A percentile compares a stretch with the other conserved stretches of the same genome.
phyloP scores from a whole-genome alignment of 2,888 invertebrate species.

The Andrena trimmerana region DNA sequence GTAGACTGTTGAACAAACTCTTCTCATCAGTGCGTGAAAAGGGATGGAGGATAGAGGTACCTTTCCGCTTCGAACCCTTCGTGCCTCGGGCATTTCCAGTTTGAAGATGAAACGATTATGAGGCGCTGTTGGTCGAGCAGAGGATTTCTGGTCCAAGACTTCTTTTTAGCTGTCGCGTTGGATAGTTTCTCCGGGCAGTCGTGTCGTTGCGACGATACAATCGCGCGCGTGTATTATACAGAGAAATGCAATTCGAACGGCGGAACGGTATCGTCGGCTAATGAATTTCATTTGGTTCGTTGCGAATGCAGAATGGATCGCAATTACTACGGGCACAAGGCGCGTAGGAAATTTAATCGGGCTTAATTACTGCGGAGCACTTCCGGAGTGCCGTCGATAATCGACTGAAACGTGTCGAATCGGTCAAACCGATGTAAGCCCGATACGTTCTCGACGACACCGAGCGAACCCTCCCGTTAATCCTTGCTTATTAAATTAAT shows the following conservation, averaged over 20 bases:
- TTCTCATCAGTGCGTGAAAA: too few species aligned
- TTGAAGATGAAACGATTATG: too few species aligned
- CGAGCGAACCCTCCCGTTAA: slow-evolving; percentile 47
- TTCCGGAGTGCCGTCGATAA: slow-evolving; percentile 70
- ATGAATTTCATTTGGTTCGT: slow-evolving; percentile 73
- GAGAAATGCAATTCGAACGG: slow-evolving; percentile 26
- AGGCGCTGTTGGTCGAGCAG: too few species aligned
- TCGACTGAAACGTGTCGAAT: slow-evolving; percentile 68
- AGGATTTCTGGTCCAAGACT: too few species aligned
- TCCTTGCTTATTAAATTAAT: slow-evolving; percentile 73
- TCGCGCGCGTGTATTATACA: slow-evolving; percentile 30
- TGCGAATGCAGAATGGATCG: slow-evolving; percentile 67
- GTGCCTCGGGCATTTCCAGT: too few species aligned
- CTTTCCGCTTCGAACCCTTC: too few species aligned
- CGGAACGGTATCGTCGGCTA: slow-evolving; percentile 58
- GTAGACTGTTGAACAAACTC: too few species aligned
- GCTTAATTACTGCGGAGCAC: slow-evolving; percentile 71
- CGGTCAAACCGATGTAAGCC: slow-evolving; percentile 64
- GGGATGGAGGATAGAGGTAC: too few species aligned
- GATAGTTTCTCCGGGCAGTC: neutral
- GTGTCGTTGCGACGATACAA: neutral
- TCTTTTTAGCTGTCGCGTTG: too few species aligned
- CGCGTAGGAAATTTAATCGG: slow-evolving; percentile 73
- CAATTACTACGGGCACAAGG: slow-evolving; percentile 70
- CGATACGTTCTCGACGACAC: slow-evolving; percentile 52